Percentiles rank a stretch among this genome's conserved stretches.
Evolutionary conservation across 2,888 invertebrate species (phyloP).

Genomic region (Anarsia innoxiella): DNA sequence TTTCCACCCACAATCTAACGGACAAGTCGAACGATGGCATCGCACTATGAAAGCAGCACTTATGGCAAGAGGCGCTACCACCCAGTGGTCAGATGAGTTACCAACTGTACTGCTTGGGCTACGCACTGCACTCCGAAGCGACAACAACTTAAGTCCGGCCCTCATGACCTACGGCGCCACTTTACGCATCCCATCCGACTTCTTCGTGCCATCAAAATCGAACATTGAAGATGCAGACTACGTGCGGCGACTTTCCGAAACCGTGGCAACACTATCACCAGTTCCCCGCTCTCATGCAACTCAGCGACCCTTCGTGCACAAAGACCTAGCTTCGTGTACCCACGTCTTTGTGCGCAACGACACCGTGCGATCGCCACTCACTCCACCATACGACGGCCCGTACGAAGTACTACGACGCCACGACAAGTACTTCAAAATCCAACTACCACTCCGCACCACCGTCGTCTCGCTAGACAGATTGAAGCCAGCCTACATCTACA

Average conservation of each 20-base stretch:
- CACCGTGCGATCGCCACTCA: slow-evolving; percentile 10
- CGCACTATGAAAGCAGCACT: no score
- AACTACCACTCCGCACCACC: slow-evolving; percentile 5
- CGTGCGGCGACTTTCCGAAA: not conserved
- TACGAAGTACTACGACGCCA: slow-evolving; percentile 9
- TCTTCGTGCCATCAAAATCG: no score
- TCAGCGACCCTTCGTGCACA: not conserved
- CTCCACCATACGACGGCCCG: slow-evolving; percentile 18
- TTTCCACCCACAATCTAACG: slow-evolving; percentile 11
- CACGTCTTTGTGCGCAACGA: slow-evolving; percentile 16
- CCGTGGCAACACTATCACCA: not conserved
- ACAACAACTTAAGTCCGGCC: not conserved
- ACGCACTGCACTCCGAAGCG: not conserved
- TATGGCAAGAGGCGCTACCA: no score
- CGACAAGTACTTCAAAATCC: slow-evolving; percentile 10
- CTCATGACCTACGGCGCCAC: not conserved
- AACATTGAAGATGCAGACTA: no score
- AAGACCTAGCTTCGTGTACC: not conserved
- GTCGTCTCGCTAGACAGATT: slow-evolving; percentile 13
- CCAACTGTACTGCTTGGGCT: not conserved
- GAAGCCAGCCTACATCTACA: slow-evolving; percentile 14
- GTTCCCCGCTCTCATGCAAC: not conserved
- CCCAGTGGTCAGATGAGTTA: not conserved
- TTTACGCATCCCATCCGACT: not conserved
- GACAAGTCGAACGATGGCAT: slow-evolving; percentile 10